Evolutionary conservation across 2,888 invertebrate genomes (phyloP).

Genomic region (Keiferia lycopersicella): DNA sequence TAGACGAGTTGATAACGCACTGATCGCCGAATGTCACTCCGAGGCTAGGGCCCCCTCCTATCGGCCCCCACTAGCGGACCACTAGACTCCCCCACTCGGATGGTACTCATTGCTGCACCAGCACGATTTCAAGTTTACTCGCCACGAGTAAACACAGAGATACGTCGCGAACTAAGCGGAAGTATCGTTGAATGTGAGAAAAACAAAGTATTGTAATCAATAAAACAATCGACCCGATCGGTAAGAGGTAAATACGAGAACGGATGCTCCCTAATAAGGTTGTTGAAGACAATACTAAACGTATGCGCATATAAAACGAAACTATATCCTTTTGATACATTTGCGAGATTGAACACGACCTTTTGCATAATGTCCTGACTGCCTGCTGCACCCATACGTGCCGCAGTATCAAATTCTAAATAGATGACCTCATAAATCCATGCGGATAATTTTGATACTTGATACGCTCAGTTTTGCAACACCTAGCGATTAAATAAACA

Average conservation of each 20-base stretch:
- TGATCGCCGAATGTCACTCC: conserved; percentile 78
- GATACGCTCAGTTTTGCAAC: conserved; percentile 55
- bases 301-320: conserved; percentile 32
- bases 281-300: conserved; percentile 34
- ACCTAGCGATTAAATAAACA: conserved; percentile 66
- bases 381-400: neutral
- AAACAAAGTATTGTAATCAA: conserved; percentile 45
- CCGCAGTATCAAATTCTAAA: conserved; percentile 1
- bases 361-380: conserved; percentile 2
- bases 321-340: conserved; percentile 20
- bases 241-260: conserved; percentile 43
- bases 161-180: conserved; percentile 31
- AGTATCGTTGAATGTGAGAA: conserved; percentile 23
- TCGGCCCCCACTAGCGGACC: conserved; percentile 54
- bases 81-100: conserved; percentile 50
- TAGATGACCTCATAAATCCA: neutral
- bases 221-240: conserved; percentile 56
- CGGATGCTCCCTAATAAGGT: conserved; percentile 33
- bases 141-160: conserved; percentile 38
- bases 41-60: conserved; percentile 71
- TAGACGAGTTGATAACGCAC: conserved; percentile 77
- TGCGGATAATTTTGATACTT: neutral
- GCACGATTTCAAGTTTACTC: conserved; percentile 33
- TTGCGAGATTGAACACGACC: neutral
- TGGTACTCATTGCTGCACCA: conserved; percentile 60